Conservation (phyloP, 2,888 invertebrate species). For the Laspeyria flexula region DNA sequence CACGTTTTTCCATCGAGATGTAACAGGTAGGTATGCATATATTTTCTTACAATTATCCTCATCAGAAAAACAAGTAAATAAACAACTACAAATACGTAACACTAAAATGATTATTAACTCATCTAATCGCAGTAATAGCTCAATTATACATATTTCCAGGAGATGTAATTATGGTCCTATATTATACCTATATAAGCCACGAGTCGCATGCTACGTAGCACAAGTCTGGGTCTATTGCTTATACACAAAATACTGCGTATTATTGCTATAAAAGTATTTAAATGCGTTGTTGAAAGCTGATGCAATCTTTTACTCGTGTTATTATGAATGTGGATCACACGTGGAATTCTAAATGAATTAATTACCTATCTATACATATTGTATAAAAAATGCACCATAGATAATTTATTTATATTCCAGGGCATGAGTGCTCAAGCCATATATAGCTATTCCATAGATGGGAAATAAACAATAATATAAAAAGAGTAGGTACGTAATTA, state of each 20-base stretch:
- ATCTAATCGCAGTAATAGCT: neutral
- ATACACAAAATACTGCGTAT: neutral
- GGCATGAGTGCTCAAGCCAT: too few relatives aligned
- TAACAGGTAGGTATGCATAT: too few relatives aligned
- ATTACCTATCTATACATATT: too few relatives aligned
- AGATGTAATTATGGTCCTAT: neutral
- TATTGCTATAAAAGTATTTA: constrained; percentile 1
- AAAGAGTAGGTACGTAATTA: too few relatives aligned
- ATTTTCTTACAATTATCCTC: too few relatives aligned
- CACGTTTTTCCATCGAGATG: too few relatives aligned
- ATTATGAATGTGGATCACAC: neutral
- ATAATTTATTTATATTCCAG: too few relatives aligned
- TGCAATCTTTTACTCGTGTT: neutral
- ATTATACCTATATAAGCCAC: constrained; percentile 9
- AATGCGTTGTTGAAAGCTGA: neutral
- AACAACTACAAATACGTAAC: too few relatives aligned
- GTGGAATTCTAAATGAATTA: neutral
- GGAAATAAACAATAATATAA: too few relatives aligned
- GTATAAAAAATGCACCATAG: too few relatives aligned
- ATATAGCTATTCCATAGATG: too few relatives aligned
- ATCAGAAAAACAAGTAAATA: too few relatives aligned
- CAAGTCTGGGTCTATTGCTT: neutral
- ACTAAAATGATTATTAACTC: neutral
- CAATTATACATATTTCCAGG: neutral
- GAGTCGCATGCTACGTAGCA: constrained; percentile 1